A percentile compares a stretch with the other conserved stretches of the same genome.
Conservation (phyloP, 2,888 invertebrate genomes). For the Meta bourneti region DNA sequence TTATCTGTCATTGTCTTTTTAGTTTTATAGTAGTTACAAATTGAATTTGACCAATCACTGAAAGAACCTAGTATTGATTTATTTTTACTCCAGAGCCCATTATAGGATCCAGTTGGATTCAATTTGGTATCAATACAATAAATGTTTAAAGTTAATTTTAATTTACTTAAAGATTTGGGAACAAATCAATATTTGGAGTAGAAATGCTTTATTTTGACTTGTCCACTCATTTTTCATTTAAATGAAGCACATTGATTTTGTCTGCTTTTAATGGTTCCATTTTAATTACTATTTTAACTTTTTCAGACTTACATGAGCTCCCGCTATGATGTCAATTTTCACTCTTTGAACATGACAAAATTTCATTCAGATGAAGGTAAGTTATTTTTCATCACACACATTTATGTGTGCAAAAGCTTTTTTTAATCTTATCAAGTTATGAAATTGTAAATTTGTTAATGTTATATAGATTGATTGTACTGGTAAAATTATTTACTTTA, state of each 20-base stretch:
- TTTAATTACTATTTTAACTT: neutral
- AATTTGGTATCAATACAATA: neutral
- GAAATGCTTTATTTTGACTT: neutral
- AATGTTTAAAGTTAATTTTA: neutral
- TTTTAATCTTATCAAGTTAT: neutral
- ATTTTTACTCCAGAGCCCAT: too few species aligned
- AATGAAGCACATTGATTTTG: too few species aligned
- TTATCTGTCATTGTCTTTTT: too few species aligned
- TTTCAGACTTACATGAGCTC: constrained; percentile 69
- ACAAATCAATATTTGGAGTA: neutral
- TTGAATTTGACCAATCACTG: too few species aligned
- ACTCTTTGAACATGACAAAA: constrained; percentile 39
- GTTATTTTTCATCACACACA: neutral
- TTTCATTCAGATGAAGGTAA: constrained; percentile 63
- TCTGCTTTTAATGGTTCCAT: neutral
- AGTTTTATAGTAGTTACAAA: too few species aligned
- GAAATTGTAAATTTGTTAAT: neutral
- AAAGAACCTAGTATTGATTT: too few species aligned
- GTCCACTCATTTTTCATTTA: too few species aligned
- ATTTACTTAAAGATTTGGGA: neutral
- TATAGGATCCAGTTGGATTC: too few species aligned
- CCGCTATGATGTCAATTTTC: constrained; percentile 61
- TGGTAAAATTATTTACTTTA: neutral
- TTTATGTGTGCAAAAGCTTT: neutral
- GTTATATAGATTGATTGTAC: neutral